Evolutionary conservation across 2,113 vertebrate species (phyloP).

Genomic region (Microcebus ravelobensis): DNA sequence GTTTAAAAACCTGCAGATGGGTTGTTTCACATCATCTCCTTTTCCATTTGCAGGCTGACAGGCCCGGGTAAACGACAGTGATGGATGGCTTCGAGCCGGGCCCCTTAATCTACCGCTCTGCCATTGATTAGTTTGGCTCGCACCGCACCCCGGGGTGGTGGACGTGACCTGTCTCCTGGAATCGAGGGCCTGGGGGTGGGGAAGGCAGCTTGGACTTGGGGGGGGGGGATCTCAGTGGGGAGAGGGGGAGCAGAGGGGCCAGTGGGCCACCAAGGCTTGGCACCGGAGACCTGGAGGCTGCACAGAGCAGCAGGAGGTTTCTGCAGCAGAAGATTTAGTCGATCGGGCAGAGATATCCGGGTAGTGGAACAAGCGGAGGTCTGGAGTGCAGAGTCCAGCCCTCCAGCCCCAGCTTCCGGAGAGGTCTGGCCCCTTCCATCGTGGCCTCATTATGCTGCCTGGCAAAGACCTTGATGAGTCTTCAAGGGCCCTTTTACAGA

Average conservation of each 20-base stretch:
- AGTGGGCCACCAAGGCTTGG: not conserved
- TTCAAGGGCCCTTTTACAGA: not conserved
- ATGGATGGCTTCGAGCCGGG: constrained; percentile 75
- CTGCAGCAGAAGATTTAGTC: not conserved
- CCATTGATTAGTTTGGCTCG: constrained; percentile 62
- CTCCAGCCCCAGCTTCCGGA: not conserved
- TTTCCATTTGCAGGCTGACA: constrained; percentile 82
- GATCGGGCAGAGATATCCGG: not conserved
- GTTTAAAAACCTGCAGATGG: constrained; percentile 85
- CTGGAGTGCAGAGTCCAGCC: not conserved
- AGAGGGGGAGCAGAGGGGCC: too few species aligned
- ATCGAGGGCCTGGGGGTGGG: not conserved
- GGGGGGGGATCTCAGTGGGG: not conserved
- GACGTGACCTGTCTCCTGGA: constrained; percentile 3
- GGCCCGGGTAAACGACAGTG: constrained; percentile 78
- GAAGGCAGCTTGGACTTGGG: not conserved
- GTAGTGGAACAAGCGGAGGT: not conserved
- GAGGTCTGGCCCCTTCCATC: fast-evolving
- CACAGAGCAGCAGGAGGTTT: not conserved
- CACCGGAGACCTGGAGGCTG: not conserved
- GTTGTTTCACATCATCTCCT: constrained; percentile 83
- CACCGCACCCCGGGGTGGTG: fast-evolving
- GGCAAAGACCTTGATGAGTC: not conserved
- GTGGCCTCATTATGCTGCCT: not conserved
- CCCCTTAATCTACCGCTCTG: constrained; percentile 68